These are phyloP conservation scores for Marmota monax DNA, from an alignment of 2,113 vertebrate genomes.

Conservation along the genomic window DNA sequence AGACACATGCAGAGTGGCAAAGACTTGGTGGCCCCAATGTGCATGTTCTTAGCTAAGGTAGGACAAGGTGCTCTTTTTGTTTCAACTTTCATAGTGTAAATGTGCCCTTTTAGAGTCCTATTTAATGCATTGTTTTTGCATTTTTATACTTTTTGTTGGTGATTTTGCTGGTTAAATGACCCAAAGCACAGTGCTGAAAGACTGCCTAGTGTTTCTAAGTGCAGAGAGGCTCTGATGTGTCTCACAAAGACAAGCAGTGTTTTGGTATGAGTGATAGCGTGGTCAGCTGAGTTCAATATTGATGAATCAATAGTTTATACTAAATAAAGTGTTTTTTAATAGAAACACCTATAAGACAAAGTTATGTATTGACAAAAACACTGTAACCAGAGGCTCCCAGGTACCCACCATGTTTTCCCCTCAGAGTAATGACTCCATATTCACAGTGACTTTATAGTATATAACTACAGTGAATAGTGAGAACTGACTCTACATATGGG, in stretches of 20 bases:
- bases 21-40: neutral
- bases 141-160: neutral
- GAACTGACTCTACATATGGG: neutral
- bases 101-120: neutral
- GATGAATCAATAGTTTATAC: neutral
- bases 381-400: neutral
- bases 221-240: neutral
- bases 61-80: neutral
- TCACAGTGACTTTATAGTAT: neutral
- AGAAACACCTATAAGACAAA: neutral
- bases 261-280: neutral
- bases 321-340: neutral
- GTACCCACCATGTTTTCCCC: neutral
- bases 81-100: neutral
- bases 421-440: neutral
- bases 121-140: neutral
- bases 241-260: neutral
- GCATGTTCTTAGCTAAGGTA: neutral
- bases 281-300: neutral
- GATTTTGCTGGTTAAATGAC: conserved; percentile 7
- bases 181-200: neutral
- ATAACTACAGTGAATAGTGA: neutral
- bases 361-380: neutral
- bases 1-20: neutral
- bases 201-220: neutral